Evolutionary conservation across 2,888 invertebrate genomes (phyloP).

Genomic region (Dione vanillae): DNA sequence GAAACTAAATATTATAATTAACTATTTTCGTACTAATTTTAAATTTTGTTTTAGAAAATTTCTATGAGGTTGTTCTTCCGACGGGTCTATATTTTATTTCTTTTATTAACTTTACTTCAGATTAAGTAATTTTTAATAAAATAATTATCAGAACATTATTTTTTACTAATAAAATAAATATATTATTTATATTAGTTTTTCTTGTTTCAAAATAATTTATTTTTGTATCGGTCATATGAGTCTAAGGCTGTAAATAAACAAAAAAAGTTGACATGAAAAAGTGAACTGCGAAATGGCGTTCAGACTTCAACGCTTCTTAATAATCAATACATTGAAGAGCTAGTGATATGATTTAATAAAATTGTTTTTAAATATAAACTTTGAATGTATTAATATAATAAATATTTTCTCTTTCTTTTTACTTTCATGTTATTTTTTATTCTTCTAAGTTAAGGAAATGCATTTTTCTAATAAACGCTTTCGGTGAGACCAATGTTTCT

Average conservation of each 20-base stretch:
- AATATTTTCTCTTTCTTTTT: neutral
- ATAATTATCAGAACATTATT: too few relatives aligned
- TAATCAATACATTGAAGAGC: slow-evolving; percentile 12
- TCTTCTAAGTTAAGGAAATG: slow-evolving; percentile 40
- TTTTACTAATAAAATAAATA: too few relatives aligned
- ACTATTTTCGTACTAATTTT: too few relatives aligned
- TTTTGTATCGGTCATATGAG: neutral
- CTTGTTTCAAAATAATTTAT: too few relatives aligned
- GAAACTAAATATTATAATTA: too few relatives aligned
- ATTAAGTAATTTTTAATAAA: too few relatives aligned
- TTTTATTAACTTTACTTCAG: too few relatives aligned
- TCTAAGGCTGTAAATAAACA: neutral
- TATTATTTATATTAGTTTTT: too few relatives aligned
- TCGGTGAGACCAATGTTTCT: slow-evolving; percentile 77
- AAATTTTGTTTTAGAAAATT: too few relatives aligned
- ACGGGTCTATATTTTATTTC: too few relatives aligned
- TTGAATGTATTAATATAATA: neutral
- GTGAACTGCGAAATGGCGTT: slow-evolving; percentile 7
- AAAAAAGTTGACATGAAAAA: slow-evolving; percentile 8
- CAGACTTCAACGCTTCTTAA: neutral
- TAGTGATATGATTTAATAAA: neutral
- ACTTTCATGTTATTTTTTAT: neutral
- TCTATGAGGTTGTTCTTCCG: too few relatives aligned
- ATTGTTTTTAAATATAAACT: neutral
- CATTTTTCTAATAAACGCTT: slow-evolving; percentile 50